Base-by-base conservation (phyloP, 1,140 invertebrate species). In the Dreissena polymorpha region DNA sequence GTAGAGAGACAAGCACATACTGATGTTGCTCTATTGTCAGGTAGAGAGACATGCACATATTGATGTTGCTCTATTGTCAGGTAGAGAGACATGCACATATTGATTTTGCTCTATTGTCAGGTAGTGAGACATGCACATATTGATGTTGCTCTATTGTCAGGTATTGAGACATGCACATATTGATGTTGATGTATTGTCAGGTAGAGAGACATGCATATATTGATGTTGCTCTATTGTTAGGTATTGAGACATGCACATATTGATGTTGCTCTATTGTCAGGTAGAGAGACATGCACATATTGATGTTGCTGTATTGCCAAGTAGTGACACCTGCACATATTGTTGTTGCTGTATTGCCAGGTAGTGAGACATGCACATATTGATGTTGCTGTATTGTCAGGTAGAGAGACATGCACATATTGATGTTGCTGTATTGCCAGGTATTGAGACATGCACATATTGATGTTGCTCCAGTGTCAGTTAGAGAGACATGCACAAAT, bases 91-190 rank as follows among this genome's bases (percentile, higher is more conserved):
- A 39, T 39, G 39, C 39, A 39, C 39, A 39, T 39, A 39, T 39
- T 39, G 39, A 39, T 39, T 2, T 39, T 39, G 3, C 39, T 39
- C 39, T 39, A 39, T 39, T 87, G 88, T 65, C 86, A 96, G 96
- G 92, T 99, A 5, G 39, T 39, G 39, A 39, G 39, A 39, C 39
- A 39, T 39, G 39, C 39, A 39, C 39, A 39, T 39, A 39, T 39
- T 39, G 39, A 39, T 39, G 39, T 39, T 39, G 3, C 39, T 39
- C 39, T 39, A 39, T 39, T 87, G 88, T 65, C 86, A 96, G 96
- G 92, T 99, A 5, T 2, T 39, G 39, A 39, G 39, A 39, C 39
- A 39, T 39, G 39, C 39, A 39, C 39, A 39, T 39, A 39, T 39
- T 39, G 39, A 39, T 39, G 39, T 39, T 39, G 3, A 2, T 39